A percentile compares a stretch with the other conserved stretches of the same genome.
Evolutionary conservation across 2,113 vertebrate species (phyloP).

Genomic region (Isurus oxyrinchus): DNA sequence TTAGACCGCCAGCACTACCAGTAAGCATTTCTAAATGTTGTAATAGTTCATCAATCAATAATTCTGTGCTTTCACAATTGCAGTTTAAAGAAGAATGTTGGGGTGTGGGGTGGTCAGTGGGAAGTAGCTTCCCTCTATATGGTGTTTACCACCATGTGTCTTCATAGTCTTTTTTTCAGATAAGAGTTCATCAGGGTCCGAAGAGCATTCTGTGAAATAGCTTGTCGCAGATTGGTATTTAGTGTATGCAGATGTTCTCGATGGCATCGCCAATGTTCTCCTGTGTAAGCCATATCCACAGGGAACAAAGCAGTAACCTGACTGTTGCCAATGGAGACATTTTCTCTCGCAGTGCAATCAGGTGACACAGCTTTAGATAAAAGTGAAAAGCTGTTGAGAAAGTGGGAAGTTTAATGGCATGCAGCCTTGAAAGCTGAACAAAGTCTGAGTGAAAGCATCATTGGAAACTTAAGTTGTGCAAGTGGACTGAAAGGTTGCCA

Average conservation of each 20-base stretch:
- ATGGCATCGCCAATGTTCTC: background rate
- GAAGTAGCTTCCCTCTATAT: background rate
- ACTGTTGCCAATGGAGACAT: background rate
- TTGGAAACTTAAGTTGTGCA: background rate
- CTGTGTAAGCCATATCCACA: background rate
- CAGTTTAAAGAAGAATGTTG: background rate
- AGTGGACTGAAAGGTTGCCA: background rate
- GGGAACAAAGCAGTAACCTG: background rate
- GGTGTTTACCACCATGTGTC: too few species aligned
- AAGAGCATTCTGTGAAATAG: background rate
- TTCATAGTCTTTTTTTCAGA: background rate
- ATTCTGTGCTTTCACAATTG: background rate
- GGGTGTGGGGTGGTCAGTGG: background rate
- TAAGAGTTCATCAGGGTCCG: background rate
- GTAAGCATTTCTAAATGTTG: background rate
- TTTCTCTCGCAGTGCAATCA: background rate
- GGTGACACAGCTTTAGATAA: background rate
- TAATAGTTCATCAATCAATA: background rate
- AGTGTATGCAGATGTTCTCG: background rate
- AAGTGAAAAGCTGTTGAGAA: background rate
- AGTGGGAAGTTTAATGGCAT: background rate
- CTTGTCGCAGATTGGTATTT: constrained; percentile 14
- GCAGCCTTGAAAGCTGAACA: background rate
- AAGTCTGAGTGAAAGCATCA: background rate
- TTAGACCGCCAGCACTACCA: background rate